Conservation (phyloP, 2,797 vertebrate genomes). For the Eulemur coronatus region DNA sequence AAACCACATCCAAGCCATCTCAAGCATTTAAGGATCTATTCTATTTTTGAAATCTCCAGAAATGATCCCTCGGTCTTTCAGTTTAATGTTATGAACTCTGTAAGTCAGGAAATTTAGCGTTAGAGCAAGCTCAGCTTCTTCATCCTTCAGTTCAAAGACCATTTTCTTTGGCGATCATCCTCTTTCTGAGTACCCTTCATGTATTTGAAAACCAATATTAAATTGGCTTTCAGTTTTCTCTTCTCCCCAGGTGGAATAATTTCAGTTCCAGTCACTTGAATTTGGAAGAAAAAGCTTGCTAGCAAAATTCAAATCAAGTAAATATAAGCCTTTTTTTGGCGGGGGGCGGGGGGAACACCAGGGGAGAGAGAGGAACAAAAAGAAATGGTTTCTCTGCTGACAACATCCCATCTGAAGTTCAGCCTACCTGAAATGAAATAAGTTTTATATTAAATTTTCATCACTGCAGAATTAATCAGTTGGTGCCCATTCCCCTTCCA, state of each 20-base stretch:
- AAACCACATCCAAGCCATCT: not conserved
- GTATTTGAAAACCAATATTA: constrained; percentile 50
- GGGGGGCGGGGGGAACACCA: not conserved
- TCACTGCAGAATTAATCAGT: not conserved
- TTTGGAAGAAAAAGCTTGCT: constrained; percentile 37
- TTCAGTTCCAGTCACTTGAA: constrained; percentile 44
- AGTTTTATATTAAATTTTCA: not conserved
- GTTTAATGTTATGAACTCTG: constrained; percentile 17
- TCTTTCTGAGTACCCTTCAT: not conserved
- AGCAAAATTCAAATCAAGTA: constrained; percentile 51
- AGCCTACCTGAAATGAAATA: not conserved
- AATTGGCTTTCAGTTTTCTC: not conserved
- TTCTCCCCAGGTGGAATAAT: not conserved
- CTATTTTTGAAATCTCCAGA: not conserved
- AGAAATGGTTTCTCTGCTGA: not conserved
- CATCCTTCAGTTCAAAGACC: constrained; percentile 9
- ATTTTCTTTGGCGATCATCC: constrained; percentile 24
- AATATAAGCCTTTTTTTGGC: not conserved
- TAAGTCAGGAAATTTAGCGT: constrained; percentile 31
- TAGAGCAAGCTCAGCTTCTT: constrained; percentile 10
- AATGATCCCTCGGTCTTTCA: not conserved
- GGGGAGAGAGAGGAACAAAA: not conserved
- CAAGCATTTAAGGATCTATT: not conserved
- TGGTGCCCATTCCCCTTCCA: not conserved
- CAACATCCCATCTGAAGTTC: not conserved